A percentile compares a stretch with the other conserved stretches of the same genome.
Evolutionary conservation across 2,888 invertebrate species (phyloP).

Genomic region (Heliconius sara): DNA sequence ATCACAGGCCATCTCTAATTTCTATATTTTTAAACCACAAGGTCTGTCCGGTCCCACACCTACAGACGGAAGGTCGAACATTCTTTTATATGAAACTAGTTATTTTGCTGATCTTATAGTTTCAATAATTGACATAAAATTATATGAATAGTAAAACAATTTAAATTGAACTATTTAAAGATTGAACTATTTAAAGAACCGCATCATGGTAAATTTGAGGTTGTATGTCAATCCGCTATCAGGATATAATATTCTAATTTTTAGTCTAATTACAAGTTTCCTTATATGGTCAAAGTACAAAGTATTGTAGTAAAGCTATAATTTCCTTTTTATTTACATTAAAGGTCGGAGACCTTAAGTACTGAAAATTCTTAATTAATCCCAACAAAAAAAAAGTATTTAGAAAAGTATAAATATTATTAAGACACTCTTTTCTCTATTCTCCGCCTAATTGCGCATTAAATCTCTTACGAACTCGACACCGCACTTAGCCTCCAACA

Average conservation of each 20-base stretch:
- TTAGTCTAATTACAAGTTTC: neutral
- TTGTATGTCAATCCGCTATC: neutral
- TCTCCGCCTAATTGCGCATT: neutral
- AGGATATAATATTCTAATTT: neutral
- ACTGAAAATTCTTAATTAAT: neutral
- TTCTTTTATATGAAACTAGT: neutral
- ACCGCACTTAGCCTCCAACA: neutral
- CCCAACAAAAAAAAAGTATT: neutral
- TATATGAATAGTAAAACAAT: neutral
- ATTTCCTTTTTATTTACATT: neutral
- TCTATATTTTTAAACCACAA: slow-evolving; percentile 31
- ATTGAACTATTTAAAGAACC: too few species aligned
- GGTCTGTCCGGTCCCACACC: slow-evolving; percentile 1
- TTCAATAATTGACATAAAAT: neutral
- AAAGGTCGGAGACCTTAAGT: neutral
- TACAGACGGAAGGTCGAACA: neutral
- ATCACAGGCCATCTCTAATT: slow-evolving; percentile 16
- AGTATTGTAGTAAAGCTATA: neutral
- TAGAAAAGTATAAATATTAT: neutral
- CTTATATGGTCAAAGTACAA: neutral
- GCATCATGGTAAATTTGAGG: neutral
- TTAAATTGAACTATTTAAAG: neutral
- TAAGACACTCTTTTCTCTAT: neutral
- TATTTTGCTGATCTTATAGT: neutral
- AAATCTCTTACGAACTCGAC: neutral